A percentile compares a stretch with the other conserved stretches of the same genome.
These are phyloP conservation scores for Hyles euphorbiae DNA, from an alignment of 1,140 invertebrate species.

Conservation along the genomic window DNA sequence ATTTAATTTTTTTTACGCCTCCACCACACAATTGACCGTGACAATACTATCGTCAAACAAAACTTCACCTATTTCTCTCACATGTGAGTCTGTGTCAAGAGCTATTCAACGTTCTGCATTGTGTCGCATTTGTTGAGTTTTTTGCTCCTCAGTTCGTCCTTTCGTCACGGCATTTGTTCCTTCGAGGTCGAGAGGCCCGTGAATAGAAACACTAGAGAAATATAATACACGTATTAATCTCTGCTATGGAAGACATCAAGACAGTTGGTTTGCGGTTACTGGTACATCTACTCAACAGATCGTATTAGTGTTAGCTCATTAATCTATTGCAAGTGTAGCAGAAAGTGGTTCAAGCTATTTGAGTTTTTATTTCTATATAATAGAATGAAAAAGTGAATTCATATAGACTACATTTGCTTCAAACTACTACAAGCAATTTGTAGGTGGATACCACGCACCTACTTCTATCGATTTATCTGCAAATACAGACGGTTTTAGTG, in stretches of 20 bases:
- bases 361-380: no score
- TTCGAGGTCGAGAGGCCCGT: slow-evolving; percentile 35
- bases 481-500: no score
- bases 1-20: no score
- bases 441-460: no score
- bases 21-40: slow-evolving; percentile 9
- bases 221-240: background rate
- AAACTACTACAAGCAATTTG: no score
- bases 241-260: no score
- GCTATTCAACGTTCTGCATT: slow-evolving; percentile 14
- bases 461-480: no score
- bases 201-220: slow-evolving; percentile 12
- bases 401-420: no score
- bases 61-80: slow-evolving; percentile 14
- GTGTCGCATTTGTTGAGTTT: slow-evolving; percentile 24
- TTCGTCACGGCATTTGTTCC: slow-evolving; percentile 33
- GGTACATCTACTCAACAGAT: background rate
- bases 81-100: slow-evolving; percentile 15
- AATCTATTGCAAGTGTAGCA: no score
- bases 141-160: slow-evolving; percentile 28
- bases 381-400: no score
- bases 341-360: no score
- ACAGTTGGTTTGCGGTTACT: no score
- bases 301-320: background rate
- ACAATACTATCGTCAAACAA: slow-evolving; percentile 15